Evolutionary conservation across 2,113 vertebrate species (phyloP).

Genomic region (Harpagus bidentatus): DNA sequence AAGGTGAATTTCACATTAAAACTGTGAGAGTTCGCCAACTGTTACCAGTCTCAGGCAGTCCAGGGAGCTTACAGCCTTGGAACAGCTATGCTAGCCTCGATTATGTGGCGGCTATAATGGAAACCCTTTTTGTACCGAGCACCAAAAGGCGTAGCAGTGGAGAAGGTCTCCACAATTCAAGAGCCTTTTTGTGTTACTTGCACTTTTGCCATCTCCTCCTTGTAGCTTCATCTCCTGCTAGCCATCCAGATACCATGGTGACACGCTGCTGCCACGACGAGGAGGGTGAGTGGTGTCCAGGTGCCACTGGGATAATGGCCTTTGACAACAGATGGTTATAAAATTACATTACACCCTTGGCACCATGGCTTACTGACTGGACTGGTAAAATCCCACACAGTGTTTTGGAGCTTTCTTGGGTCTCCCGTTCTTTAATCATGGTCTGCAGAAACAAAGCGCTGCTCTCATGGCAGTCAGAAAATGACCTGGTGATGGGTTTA

Average conservation of each 20-base stretch:
- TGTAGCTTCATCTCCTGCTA: not conserved
- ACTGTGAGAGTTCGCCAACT: not conserved
- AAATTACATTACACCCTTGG: slow-evolving; percentile 34
- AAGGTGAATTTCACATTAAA: not conserved
- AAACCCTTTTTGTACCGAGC: not conserved
- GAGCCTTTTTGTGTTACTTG: not conserved
- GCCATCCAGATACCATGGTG: not conserved
- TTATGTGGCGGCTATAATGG: not conserved
- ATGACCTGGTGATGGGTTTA: not conserved
- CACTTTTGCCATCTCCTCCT: not conserved
- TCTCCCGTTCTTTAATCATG: not conserved
- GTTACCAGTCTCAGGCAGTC: not conserved
- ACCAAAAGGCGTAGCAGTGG: not conserved
- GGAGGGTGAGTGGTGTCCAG: not conserved
- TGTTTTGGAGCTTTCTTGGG: not conserved
- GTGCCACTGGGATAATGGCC: not conserved
- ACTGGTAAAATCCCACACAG: not conserved
- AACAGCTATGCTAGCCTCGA: not conserved
- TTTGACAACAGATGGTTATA: slow-evolving; percentile 33
- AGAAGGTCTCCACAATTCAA: not conserved
- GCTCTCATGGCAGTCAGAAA: not conserved
- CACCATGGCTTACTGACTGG: not conserved
- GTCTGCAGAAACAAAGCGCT: not conserved
- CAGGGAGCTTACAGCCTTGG: slow-evolving; percentile 23
- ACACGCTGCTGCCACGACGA: not conserved